Evolutionary conservation across 2,797 vertebrate species (phyloP).

Genomic region (Cygnus olor): DNA sequence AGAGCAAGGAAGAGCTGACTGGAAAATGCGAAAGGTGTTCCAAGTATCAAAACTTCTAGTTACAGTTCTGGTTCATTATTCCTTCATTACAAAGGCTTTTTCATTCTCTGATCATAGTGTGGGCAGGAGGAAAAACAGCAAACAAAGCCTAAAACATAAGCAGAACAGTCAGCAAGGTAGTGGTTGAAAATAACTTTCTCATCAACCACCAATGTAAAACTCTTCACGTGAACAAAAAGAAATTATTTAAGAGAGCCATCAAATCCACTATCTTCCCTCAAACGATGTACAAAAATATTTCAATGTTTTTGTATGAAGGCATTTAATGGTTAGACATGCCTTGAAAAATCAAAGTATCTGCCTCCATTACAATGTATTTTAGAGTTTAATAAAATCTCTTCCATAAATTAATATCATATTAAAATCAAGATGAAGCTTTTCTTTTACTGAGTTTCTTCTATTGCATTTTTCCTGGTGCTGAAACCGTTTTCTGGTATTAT

Average conservation of each 20-base stretch:
- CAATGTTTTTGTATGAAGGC: not conserved
- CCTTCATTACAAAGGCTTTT: not conserved
- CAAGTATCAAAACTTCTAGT: not conserved
- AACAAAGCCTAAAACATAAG: not conserved
- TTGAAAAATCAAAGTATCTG: not conserved
- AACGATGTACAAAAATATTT: not conserved
- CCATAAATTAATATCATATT: not conserved
- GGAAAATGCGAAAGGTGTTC: not conserved
- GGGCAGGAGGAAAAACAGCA: not conserved
- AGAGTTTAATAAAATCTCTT: not conserved
- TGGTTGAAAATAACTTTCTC: not conserved
- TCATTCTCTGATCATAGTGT: conserved; percentile 11
- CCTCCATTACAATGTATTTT: not conserved
- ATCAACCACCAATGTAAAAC: not conserved
- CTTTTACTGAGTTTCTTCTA: not conserved
- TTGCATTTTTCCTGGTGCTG: not conserved
- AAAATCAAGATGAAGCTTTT: not conserved
- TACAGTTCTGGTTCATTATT: conserved; percentile 15
- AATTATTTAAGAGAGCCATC: not conserved
- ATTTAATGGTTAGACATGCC: not conserved
- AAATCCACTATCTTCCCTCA: not conserved
- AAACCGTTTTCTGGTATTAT: not conserved
- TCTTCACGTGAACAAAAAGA: not conserved
- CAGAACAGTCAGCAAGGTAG: not conserved
- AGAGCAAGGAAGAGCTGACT: not conserved